phyloP scores from a whole-genome alignment of 2,797 vertebrate genomes.

The Acrossocheilus fasciatus region DNA sequence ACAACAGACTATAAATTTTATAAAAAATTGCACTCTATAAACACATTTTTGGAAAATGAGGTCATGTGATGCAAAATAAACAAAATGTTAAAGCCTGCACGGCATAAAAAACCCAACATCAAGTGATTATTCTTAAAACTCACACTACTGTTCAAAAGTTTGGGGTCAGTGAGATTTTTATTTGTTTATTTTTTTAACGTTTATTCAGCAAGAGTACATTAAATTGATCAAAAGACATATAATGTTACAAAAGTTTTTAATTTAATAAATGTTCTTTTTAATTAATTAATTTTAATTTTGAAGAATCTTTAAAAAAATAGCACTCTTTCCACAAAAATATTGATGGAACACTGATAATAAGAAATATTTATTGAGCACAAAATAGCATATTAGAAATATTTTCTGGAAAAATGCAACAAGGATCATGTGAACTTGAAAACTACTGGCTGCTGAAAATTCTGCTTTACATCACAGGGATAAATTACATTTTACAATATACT shows the following conservation, averaged over 20 bases:
- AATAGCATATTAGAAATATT: too few species aligned
- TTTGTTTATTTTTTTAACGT: neutral
- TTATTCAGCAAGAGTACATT: neutral
- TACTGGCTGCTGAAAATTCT: neutral
- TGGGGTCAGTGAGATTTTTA: neutral
- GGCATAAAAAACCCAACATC: too few species aligned
- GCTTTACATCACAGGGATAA: neutral
- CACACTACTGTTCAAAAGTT: neutral
- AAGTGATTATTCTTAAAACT: too few species aligned
- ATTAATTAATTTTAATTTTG: neutral
- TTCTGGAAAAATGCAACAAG: neutral
- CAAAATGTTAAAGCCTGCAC: neutral
- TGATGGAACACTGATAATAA: neutral
- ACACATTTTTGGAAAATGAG: neutral
- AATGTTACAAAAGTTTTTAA: neutral
- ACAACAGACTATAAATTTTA: neutral
- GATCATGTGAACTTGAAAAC: too few species aligned
- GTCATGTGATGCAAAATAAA: neutral
- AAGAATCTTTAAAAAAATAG: neutral
- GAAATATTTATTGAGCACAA: too few species aligned
- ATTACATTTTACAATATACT: neutral
- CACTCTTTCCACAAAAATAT: neutral
- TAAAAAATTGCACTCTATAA: neutral
- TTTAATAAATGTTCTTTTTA: neutral
- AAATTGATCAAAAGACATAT: neutral